A percentile compares a stretch with the other conserved stretches of the same genome.
Conservation (phyloP, 2,888 invertebrate species). For the Hyles lineata region DNA sequence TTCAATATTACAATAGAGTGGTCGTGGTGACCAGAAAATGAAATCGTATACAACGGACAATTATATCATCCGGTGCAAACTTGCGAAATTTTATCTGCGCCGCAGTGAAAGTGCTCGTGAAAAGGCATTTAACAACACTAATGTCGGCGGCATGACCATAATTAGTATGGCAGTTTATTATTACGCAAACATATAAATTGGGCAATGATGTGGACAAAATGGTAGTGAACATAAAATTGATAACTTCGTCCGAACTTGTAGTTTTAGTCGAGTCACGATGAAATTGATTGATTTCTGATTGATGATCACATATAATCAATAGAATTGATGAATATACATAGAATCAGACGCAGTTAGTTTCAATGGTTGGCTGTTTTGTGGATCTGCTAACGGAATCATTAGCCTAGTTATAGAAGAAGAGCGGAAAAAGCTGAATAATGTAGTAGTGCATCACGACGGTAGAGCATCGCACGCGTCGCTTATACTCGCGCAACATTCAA, state of each 20-base stretch:
- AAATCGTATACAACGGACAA: slow-evolving; percentile 53
- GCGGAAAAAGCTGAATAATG: slow-evolving; percentile 79
- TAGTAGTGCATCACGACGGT: slow-evolving; percentile 53
- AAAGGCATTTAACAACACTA: slow-evolving; percentile 50
- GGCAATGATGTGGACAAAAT: neutral
- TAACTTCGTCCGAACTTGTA: neutral
- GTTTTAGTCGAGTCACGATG: neutral
- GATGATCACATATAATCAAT: slow-evolving; percentile 14
- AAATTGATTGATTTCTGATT: slow-evolving; percentile 20
- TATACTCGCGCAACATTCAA: neutral
- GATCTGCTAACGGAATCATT: slow-evolving; percentile 82
- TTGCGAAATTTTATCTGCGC: slow-evolving; percentile 57
- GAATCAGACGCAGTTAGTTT: slow-evolving; percentile 63
- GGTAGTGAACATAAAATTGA: too few relatives aligned
- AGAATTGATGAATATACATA: slow-evolving; percentile 8
- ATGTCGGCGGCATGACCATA: slow-evolving; percentile 51
- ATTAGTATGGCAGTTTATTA: slow-evolving; percentile 15
- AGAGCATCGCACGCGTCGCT: slow-evolving; percentile 45
- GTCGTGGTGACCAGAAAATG: slow-evolving; percentile 47
- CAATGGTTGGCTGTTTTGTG: slow-evolving; percentile 76
- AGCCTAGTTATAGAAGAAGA: slow-evolving; percentile 77
- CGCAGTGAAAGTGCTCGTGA: slow-evolving; percentile 71
- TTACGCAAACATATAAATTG: neutral
- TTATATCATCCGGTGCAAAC: slow-evolving; percentile 65
- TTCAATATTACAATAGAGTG: slow-evolving; percentile 7